phyloP scores from a whole-genome alignment of 2,888 invertebrate species.

The Pristionchus japonicus region DNA sequence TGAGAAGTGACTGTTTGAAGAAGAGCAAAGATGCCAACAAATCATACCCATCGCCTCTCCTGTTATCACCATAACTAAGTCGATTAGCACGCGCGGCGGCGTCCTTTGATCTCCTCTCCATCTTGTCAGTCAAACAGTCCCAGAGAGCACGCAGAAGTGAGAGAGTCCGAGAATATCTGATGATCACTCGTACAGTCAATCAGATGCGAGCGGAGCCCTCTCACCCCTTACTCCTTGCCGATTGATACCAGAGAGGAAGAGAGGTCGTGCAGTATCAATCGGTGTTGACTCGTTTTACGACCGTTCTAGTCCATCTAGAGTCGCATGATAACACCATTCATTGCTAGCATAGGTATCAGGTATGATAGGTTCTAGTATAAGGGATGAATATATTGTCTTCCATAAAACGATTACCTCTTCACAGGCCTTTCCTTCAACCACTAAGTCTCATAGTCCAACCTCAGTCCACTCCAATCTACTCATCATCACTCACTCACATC shows the following conservation, averaged over 20 bases:
- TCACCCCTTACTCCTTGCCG: not conserved
- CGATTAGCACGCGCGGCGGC: conserved; percentile 25
- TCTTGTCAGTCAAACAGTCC: no score
- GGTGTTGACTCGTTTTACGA: not conserved
- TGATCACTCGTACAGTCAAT: conserved; percentile 19
- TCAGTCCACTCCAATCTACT: not conserved
- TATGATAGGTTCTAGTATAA: not conserved
- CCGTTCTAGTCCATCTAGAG: not conserved
- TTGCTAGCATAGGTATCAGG: no score
- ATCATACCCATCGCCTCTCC: not conserved
- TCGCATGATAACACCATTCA: not conserved
- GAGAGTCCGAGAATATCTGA: no score
- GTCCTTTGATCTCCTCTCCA: conserved; percentile 12
- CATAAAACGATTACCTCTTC: no score
- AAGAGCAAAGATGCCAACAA: conserved; percentile 8
- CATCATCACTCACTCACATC: conserved; percentile 4
- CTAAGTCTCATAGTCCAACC: not conserved
- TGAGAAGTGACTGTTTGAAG: not conserved
- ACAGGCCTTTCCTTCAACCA: no score
- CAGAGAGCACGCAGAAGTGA: no score
- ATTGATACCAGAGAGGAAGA: conserved; percentile 39
- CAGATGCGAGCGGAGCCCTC: not conserved
- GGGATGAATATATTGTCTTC: no score
- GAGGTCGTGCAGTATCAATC: not conserved
- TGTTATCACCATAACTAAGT: conserved; percentile 31